Evolutionary conservation across 2,113 vertebrate species (phyloP), one percentile per base, ranked within the genome.

Genomic region (Neotoma lepida): DNA sequence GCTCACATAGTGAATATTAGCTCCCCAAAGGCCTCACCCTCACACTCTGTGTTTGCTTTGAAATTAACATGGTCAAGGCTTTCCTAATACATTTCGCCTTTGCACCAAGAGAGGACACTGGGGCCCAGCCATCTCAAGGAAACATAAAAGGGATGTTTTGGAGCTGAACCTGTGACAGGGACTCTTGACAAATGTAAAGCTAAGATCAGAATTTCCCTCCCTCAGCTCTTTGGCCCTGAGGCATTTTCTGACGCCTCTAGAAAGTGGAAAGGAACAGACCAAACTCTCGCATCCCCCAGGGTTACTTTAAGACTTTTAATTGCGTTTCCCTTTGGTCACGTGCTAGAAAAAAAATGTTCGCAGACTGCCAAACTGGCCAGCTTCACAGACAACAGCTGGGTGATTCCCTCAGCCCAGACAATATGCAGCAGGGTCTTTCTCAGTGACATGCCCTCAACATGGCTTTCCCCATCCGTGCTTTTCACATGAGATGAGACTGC

Each of bases 161-260:
- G 44, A 90, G 51, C 51, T 85, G 78, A 74, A 88, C 66, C 78
- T 87, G 14, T 49, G 74, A 39, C 24, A 82, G 35, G 24, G 17
- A 12, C 33, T 93, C 41, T 90, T 96, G 73, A 51, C 81, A 58
- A 91, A 68, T 10, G 28, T 89, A 56, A 93, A 22, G 66, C 66
- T 73, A 51, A 51, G 14, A 82, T 93, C 56, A 86, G 20, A 92
- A 73, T 82, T 86, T 93, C 33, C 71, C 66, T 64, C 82, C 54
- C 1, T 12, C 15, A 15, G 70, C 30, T 84, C 68, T 68, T 56
- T 93, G 77, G 44, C 26, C 5, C 17, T 44, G 13, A 54, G 66
- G 28, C n/a, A 74, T 92, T 89, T 95, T 93, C 90, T 93, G 46
- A 92, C 51, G 33, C 28, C 35, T 87, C 58, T 88, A 33, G 64